Base-by-base conservation (phyloP, 1,140 invertebrate genomes). In the Cydia pomonella region DNA sequence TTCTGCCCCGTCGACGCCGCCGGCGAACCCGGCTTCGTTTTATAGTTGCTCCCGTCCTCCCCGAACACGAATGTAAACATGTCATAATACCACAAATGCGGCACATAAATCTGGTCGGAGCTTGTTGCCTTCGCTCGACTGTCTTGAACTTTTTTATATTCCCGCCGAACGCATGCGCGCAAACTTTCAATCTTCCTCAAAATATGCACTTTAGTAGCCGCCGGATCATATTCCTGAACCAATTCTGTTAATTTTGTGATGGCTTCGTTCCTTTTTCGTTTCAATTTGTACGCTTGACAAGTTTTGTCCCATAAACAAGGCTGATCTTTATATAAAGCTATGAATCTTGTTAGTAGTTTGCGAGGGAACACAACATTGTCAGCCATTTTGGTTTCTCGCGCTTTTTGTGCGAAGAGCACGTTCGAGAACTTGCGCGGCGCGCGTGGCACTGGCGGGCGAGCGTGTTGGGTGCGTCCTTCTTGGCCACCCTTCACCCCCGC, bases 131-230 rank as follows among this genome's bases (percentile, higher is more conserved):
- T 77, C 23, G 66, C 41, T 1, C 84, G 75, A 50, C 88, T 92
- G 2, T 84, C 79, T 16, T 79, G 72, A 13, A 92, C 88, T 9
- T 80, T 81, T 47, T 85, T 90, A 71, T 84, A 79, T 73, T 90
- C 90, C 27, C 90, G 76, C 0, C 90, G 81, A 25, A 89, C 84
- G 77, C 88, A 92, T 10, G 90, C 85, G 3, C 87, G 84, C 63
- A 92, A 72, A 79, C 90, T 92, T 69, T 92, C 90, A 33, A 92
- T 89, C 76, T 92, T 92, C 62, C 90, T 80, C 71, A 90, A 75
- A 0, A 88, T 84, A 63, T 92, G 90, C 29, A 92, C 88, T 13
- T 87, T 78, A 0, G 90, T 92, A 18, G 88, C 90, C 12, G 76
- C 82, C 0, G 81, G 82, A 50, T 89, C 87, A 74, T 86, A 83